Evolutionary conservation across 2,888 invertebrate species (phyloP), one percentile per base, ranked within the genome.

Genomic region (Acleris sparsana): DNA sequence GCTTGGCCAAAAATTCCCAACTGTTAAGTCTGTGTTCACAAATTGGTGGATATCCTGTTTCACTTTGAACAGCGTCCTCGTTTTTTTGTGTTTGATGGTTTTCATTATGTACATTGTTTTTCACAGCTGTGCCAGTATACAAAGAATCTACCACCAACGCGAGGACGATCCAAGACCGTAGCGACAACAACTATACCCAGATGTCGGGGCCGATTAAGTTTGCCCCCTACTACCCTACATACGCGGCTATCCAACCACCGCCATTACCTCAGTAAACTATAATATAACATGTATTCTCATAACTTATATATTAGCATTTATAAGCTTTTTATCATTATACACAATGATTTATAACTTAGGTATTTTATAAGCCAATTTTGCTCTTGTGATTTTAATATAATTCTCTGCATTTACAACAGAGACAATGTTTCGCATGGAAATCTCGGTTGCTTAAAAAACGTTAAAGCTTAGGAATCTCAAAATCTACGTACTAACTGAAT

Each of bases 81-180:
- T 29, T 29, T 29, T 29, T n/a, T 7, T 22, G 1, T 29, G 29
- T 29, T 0, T 29, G 7, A 5, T 16, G 16, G 44, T 6, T 6
- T 4, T n/a, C 4, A 44, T n/a, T 44, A 5, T n/a, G n/a, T n/a
- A 25, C 52, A 16, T 39, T 55, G 33, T 7, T 25, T 48, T 66
- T 86, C 86, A 18, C 82, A 96, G 96, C 94, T 72, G 93, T 94
- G 69, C 95, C 96, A 3, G 93, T 95, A 20, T 96, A 95, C 82
- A 94, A 94, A 69, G 95, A 94, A 80, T 94, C 94, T 18, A 84
- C 92, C 52, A 94, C 93, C 75, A 90, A 93, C n/a, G 94, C 95
- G 4, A 90, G 93, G 58, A 94, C 93, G 68, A 94, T 96, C 56
- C 93, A 94, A 66, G 95, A 95, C 70, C 90, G 93, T 48, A 94